Evolutionary conservation across 2,888 invertebrate species (phyloP).

Genomic region (Coenonympha arcania): DNA sequence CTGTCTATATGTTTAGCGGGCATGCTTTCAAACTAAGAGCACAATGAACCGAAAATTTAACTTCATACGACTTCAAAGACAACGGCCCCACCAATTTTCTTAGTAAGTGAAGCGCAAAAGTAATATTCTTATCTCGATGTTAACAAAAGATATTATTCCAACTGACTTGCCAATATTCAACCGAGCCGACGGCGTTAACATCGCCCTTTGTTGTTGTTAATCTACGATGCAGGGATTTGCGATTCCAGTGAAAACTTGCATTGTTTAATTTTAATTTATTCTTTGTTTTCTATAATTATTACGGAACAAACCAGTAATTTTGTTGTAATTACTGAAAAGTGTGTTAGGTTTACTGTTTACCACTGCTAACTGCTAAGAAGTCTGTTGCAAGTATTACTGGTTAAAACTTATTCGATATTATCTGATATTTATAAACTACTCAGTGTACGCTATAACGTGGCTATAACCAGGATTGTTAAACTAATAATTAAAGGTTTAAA

Average conservation of each 20-base stretch:
- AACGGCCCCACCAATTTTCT: slow-evolving; percentile 60
- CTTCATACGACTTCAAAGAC: slow-evolving; percentile 32
- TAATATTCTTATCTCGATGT: slow-evolving; percentile 57
- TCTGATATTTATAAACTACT: too few relatives aligned
- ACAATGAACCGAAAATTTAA: background rate
- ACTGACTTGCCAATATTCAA: slow-evolving; percentile 61
- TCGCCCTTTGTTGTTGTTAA: slow-evolving; percentile 20
- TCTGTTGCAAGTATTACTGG: too few relatives aligned
- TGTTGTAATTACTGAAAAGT: too few relatives aligned
- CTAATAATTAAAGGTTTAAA: too few relatives aligned
- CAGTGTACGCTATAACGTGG: too few relatives aligned
- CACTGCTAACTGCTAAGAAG: too few relatives aligned
- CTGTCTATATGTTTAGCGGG: too few relatives aligned
- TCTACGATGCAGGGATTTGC: background rate
- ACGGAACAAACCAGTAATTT: too few relatives aligned
- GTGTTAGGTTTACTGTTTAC: too few relatives aligned
- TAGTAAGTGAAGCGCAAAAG: slow-evolving; percentile 61
- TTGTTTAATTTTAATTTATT: background rate
- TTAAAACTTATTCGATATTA: too few relatives aligned
- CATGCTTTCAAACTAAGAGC: background rate
- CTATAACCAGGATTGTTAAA: too few relatives aligned
- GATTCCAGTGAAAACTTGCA: background rate
- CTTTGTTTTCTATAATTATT: too few relatives aligned
- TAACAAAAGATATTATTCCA: slow-evolving; percentile 65
- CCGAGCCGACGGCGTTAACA: slow-evolving; percentile 37